Base-by-base conservation (phyloP, 2,113 vertebrate species). In the Crotalus helleri region DNA sequence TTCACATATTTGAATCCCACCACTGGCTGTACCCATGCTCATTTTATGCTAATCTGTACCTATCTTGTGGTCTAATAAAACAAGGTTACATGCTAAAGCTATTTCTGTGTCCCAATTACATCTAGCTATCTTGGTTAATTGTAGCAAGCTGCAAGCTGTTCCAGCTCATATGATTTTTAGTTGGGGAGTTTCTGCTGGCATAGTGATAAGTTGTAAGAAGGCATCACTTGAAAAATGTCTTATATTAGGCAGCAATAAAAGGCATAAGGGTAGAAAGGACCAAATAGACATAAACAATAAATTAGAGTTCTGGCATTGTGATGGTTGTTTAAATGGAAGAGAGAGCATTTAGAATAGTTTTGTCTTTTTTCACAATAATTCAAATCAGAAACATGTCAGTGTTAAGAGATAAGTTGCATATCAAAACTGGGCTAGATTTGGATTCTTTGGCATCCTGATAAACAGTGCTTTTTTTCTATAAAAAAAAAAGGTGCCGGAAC, bases 61-160 rank as follows among this genome's bases (percentile, higher is more conserved):
- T 57, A 5, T 1, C 23, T 29, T 51, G 51, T 24, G 24, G 55
- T 0, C 0, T 17, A 44, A 4, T 24, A 87, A 1, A 81, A 81
- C 33, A 81, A 81, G 19, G 33, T 81, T 81, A 81, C 74, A 21
- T 44, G 10, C 10, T 26, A 55, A 58, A 59, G 69, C 9, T 61
- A 10, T 12, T 90, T 53, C 6, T 4, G 59, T 44, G 39, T 1
- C 2, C 57, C n/a, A 74, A 24, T 19, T 55, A 39, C 24, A 46
- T 53, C 74, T 29, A 46, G 21, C 5, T 58, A 10, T 61, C 39
- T 33, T 87, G 85, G 44, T n/a, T 61, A 59, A 51, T 53, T 92
- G 55, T 69, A 81, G 51, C 26, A n/a, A 3, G 69, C 33, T 81
- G 53, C 59, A 89, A 53, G 10, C 4, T 33, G 33, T 81, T 81